These are phyloP conservation scores for Heterodera schachtii DNA, from an alignment of 1,140 invertebrate species.

Conservation along the genomic window DNA sequence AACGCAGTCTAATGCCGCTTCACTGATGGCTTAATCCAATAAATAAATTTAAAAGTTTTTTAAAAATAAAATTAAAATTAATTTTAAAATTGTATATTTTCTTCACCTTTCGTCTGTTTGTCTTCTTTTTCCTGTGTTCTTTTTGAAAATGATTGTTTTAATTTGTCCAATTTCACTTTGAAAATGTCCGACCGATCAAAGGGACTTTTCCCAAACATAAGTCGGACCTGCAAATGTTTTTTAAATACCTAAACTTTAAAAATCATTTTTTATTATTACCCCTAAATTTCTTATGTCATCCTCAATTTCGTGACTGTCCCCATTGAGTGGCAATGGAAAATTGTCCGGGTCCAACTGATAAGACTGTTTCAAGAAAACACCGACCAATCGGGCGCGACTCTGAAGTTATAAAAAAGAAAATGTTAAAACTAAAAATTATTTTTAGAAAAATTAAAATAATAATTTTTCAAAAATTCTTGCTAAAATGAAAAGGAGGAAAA, in stretches of 20 bases:
- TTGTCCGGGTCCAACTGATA: constrained; percentile 37
- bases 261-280: constrained; percentile 7
- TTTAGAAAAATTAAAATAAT: background rate
- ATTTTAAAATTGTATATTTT: background rate
- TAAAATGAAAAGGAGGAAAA: no score
- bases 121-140: background rate
- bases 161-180: background rate
- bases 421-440: constrained; percentile 16
- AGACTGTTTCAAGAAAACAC: constrained; percentile 34
- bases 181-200: constrained; percentile 25
- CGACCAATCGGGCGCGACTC: constrained; percentile 46
- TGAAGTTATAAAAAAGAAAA: background rate
- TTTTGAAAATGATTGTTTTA: background rate
- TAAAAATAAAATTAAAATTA: no score
- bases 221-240: constrained; percentile 20
- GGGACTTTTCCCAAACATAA: constrained; percentile 33
- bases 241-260: background rate
- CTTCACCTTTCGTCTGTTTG: background rate
- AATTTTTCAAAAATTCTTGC: background rate
- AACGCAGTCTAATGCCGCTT: background rate
- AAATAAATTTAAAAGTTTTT: no score
- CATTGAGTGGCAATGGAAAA: constrained; percentile 43
- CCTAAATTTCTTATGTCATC: constrained; percentile 43
- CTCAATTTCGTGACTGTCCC: constrained; percentile 33
- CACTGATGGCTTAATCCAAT: background rate